Conservation (phyloP, 2,888 invertebrate genomes). For the Blastobasis adustella region DNA sequence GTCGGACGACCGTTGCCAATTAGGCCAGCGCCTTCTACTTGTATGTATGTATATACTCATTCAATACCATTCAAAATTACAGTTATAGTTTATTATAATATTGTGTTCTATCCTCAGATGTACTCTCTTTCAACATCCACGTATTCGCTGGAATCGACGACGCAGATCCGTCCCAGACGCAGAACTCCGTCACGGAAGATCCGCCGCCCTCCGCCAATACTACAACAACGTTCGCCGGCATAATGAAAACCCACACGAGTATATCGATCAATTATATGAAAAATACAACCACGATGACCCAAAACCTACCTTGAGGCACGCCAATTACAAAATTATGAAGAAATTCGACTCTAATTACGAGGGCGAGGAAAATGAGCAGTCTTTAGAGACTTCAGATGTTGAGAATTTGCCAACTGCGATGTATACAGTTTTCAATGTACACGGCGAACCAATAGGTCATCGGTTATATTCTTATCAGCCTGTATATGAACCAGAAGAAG, state of each 20-base stretch:
- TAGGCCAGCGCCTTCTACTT: too few relatives aligned
- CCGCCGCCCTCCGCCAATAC: conserved; percentile 58
- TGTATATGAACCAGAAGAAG: conserved; percentile 63
- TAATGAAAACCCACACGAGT: conserved; percentile 38
- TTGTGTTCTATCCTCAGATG: conserved; percentile 68
- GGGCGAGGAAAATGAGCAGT: conserved; percentile 35
- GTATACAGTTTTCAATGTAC: conserved; percentile 62
- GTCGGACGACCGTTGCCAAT: too few relatives aligned
- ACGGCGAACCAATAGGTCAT: conserved; percentile 67
- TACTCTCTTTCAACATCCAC: conserved; percentile 89
- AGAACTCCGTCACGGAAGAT: conserved; percentile 52
- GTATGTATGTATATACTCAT: too few relatives aligned
- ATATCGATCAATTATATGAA: conserved; percentile 52
- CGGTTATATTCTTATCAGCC: conserved; percentile 64
- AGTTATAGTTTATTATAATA: too few relatives aligned
- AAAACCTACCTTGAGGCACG: conserved; percentile 62
- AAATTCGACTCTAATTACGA: conserved; percentile 54
- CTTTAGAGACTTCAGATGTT: conserved; percentile 22
- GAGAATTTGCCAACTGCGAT: conserved; percentile 60
- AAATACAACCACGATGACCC: conserved; percentile 58
- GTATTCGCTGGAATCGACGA: conserved; percentile 86
- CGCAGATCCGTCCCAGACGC: conserved; percentile 71
- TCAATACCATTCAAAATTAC: too few relatives aligned
- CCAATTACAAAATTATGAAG: conserved; percentile 65
- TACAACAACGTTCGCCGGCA: conserved; percentile 48